Base-by-base conservation (phyloP, 2,888 invertebrate genomes). In the Melolontha melolontha region DNA sequence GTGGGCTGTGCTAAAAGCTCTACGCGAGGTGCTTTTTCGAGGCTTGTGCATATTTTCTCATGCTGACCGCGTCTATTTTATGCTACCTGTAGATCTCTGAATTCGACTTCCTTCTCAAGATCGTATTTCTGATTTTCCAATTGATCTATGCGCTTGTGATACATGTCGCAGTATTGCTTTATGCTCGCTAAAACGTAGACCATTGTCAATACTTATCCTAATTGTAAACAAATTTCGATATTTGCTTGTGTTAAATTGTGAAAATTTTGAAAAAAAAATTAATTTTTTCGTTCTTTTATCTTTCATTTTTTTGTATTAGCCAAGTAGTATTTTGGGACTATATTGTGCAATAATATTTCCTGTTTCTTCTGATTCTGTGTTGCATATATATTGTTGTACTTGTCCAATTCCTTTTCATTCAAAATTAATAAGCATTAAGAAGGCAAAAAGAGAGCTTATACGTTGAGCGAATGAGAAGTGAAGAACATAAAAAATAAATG, bases 51-150 rank as follows among this genome's bases (percentile, higher is more conserved):
- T 77, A 76, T 75, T 55, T 34, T 67, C 62, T 44, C 67, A 67
- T 66, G 66, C 66, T 8, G 42, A 63, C 67, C 67, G 63, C 63
- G 67, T 66, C 57, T 66, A 49, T 27, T 47, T 54, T 51, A 47
- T 66, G 62, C 69, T 89, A 97, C 97, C 95, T 98, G 97, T 85
- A 92, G 90, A 85, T 95, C 95, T 91, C 94, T 97, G 88, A 92
- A 92, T 86, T 94, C 91, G 86, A 97, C 96, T 87, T 95, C 95
- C 87, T 92, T 90, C 89, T 99, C 98, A 88, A 96, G 91, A 90
- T 99, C 98, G 90, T 95, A 98, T 90, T 98, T 98, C 87, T 93
- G 90, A 84, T 92, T 91, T 86, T 96, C 95, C 84, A 96, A 89
- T 81, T 87, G 87, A 84, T 83, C 86, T 86, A 95, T 92, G 87